Conservation (phyloP, 2,888 invertebrate species). For the Hartigia nigra region DNA sequence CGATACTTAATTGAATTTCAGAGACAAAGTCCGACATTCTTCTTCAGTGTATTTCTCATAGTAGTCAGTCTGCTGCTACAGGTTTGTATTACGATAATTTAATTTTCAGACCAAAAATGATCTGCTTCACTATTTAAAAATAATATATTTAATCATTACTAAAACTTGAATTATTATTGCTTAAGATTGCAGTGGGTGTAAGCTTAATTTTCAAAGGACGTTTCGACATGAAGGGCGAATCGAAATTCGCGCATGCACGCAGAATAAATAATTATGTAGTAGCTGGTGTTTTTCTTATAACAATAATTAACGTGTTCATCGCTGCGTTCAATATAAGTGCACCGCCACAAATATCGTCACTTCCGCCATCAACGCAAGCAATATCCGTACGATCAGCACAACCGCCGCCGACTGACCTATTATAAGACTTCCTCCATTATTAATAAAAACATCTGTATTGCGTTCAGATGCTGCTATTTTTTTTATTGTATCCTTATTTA, state of each 20-base stretch:
- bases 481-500: background rate
- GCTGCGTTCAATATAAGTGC: constrained; percentile 70
- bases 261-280: constrained; percentile 74
- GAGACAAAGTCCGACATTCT: constrained; percentile 70
- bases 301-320: constrained; percentile 77
- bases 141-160: background rate
- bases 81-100: constrained; percentile 56
- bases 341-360: background rate
- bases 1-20: constrained; percentile 74
- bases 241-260: constrained; percentile 67
- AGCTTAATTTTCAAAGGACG: constrained; percentile 73
- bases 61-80: constrained; percentile 73
- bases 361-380: background rate
- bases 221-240: constrained; percentile 68
- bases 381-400: background rate
- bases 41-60: constrained; percentile 71
- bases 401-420: background rate
- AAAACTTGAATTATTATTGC: background rate
- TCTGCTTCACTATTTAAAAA: background rate
- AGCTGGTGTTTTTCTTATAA: constrained; percentile 74
- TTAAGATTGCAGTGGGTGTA: constrained; percentile 70
- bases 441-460: background rate
- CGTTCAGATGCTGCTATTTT: background rate
- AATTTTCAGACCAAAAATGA: background rate
- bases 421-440: background rate